Percentiles rank a stretch among this genome's conserved stretches.
These are phyloP conservation scores for Lamprologus tigripictilis DNA, from an alignment of 2,113 vertebrate genomes.

Conservation along the genomic window DNA sequence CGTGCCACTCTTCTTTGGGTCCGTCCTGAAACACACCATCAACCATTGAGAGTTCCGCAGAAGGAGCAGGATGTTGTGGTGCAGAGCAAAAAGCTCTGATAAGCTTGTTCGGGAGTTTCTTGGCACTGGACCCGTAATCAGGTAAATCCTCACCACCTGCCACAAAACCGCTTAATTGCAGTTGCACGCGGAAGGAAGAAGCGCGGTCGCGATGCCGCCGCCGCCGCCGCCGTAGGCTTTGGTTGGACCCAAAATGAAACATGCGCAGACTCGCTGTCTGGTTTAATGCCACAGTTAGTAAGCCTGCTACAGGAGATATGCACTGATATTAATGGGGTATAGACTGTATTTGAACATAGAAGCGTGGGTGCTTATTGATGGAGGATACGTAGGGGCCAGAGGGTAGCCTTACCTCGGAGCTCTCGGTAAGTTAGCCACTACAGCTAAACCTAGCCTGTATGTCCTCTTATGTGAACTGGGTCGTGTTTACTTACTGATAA, in stretches of 20 bases:
- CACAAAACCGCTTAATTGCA: neutral
- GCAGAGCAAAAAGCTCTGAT: conserved; percentile 62
- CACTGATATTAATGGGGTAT: neutral
- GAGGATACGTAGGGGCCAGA: neutral
- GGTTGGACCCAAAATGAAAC: neutral
- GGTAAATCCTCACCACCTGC: conserved; percentile 61
- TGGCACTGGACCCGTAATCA: conserved; percentile 68
- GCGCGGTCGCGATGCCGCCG: neutral
- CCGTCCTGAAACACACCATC: conserved; percentile 18
- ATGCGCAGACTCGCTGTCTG: conserved; percentile 8
- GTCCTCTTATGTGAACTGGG: neutral
- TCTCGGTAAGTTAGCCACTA: conserved; percentile 41
- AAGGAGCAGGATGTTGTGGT: conserved; percentile 63
- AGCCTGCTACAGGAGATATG: neutral
- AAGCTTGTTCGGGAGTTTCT: conserved; percentile 74
- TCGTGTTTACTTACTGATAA: neutral
- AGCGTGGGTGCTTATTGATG: neutral
- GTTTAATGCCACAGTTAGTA: neutral
- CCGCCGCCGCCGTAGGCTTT: neutral
- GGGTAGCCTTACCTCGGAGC: neutral
- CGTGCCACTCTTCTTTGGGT: neutral
- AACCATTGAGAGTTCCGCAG: conserved; percentile 39
- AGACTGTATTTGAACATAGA: neutral
- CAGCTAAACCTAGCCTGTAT: neutral
- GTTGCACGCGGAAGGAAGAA: neutral